phyloP scores from a whole-genome alignment of 2,888 invertebrate genomes.

The Gymnosoma rotundatum region DNA sequence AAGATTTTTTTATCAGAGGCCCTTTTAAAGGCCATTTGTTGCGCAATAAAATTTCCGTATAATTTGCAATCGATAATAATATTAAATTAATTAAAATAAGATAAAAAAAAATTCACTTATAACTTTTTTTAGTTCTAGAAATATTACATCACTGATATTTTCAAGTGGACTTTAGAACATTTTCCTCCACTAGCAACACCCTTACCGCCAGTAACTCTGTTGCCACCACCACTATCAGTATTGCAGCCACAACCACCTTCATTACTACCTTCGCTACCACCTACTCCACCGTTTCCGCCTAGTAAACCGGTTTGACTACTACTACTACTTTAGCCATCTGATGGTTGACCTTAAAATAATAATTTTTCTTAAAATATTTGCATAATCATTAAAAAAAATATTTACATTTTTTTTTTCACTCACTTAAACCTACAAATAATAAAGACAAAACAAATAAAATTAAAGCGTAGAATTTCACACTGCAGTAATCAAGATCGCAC shows the following conservation, averaged over 20 bases:
- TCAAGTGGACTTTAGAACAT: no score
- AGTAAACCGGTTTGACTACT: conserved; percentile 35
- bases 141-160: no score
- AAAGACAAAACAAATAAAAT: conserved; percentile 60
- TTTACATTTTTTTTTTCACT: conserved; percentile 9
- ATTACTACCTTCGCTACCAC: conserved; percentile 33
- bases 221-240: conserved; percentile 9
- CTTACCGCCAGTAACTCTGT: neutral
- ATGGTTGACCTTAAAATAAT: conserved; percentile 27
- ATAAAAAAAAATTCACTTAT: no score
- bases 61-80: no score
- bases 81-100: no score
- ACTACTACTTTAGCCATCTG: neutral
- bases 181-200: neutral
- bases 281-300: conserved; percentile 52
- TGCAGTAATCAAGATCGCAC: conserved; percentile 21
- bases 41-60: no score
- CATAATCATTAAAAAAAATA: no score
- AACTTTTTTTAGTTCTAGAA: no score
- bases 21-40: no score
- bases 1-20: no score
- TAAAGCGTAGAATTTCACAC: conserved; percentile 66
- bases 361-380: neutral
- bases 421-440: conserved; percentile 62
- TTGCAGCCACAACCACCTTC: conserved; percentile 13